Conservation (phyloP, 2,888 invertebrate species). For the Sisyra terminalis region DNA sequence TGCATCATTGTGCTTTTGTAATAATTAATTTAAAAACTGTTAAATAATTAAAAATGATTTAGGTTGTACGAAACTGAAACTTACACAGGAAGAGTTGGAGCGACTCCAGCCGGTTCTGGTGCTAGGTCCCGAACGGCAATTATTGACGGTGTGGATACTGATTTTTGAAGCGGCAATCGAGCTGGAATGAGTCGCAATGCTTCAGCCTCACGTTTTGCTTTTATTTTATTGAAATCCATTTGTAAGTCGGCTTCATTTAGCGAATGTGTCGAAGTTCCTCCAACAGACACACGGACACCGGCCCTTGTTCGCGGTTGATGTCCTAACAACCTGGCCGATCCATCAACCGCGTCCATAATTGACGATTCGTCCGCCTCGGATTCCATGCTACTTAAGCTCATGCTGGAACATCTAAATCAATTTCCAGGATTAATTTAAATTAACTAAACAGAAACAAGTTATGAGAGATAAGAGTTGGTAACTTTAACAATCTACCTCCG, state of each 20-base stretch:
- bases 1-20: too few relatives aligned
- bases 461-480: background rate
- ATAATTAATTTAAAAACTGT: too few relatives aligned
- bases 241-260: slow-evolving; percentile 73
- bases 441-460: too few relatives aligned
- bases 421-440: too few relatives aligned
- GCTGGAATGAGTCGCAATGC: slow-evolving; percentile 35
- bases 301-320: slow-evolving; percentile 26
- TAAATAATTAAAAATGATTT: too few relatives aligned
- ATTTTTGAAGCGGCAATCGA: slow-evolving; percentile 71
- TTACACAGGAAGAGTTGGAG: slow-evolving; percentile 40
- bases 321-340: slow-evolving; percentile 32
- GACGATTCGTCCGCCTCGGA: slow-evolving; percentile 64
- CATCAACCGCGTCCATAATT: slow-evolving; percentile 30
- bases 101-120: slow-evolving; percentile 28
- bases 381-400: slow-evolving; percentile 66
- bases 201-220: slow-evolving; percentile 39
- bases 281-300: slow-evolving; percentile 34
- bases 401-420: slow-evolving; percentile 27
- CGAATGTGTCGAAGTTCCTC: slow-evolving; percentile 55
- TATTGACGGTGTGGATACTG: slow-evolving; percentile 79
- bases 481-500: background rate
- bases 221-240: slow-evolving; percentile 60
- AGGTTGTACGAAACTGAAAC: slow-evolving; percentile 17
- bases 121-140: slow-evolving; percentile 48